Evolutionary conservation across 1,140 invertebrate genomes (phyloP).

Genomic region (Drosophila baimaii): DNA sequence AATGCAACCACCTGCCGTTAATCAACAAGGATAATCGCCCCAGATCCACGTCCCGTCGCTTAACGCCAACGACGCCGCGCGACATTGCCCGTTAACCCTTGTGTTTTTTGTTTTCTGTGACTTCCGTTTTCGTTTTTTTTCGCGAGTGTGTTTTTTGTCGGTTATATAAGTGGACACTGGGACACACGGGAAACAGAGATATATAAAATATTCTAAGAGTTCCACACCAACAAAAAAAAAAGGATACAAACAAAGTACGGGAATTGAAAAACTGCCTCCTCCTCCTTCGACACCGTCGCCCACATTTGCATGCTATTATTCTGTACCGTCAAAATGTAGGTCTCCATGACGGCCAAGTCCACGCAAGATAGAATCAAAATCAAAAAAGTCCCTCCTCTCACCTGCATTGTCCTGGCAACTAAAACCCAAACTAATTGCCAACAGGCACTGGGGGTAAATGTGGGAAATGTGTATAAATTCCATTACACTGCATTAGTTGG

Average conservation of each 20-base stretch:
- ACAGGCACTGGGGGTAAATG: not conserved
- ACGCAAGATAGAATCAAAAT: not conserved
- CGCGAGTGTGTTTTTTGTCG: slow-evolving; percentile 36
- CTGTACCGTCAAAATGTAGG: not conserved
- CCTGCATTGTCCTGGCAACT: slow-evolving; percentile 24
- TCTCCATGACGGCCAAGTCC: slow-evolving; percentile 16
- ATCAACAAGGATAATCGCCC: slow-evolving; percentile 20
- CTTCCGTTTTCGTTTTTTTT: slow-evolving; percentile 28
- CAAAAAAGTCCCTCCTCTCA: slow-evolving; percentile 1
- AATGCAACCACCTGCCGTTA: slow-evolving; percentile 46
- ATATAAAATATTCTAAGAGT: not conserved
- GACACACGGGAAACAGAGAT: not conserved
- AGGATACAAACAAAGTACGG: slow-evolving; percentile 23
- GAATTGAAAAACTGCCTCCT: not conserved
- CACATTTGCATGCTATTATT: slow-evolving; percentile 13
- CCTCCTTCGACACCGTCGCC: too few relatives aligned
- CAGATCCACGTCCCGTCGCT: not conserved
- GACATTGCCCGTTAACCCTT: not conserved
- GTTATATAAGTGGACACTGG: slow-evolving; percentile 33
- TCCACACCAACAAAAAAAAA: not conserved
- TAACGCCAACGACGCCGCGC: not conserved
- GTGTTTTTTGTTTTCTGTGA: slow-evolving; percentile 13
- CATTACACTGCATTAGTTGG: slow-evolving; percentile 42
- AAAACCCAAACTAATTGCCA: slow-evolving; percentile 14
- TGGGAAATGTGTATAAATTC: slow-evolving; percentile 16